Evolutionary conservation across 2,888 invertebrate species (phyloP).

Genomic region (Dynastes hyllus): DNA sequence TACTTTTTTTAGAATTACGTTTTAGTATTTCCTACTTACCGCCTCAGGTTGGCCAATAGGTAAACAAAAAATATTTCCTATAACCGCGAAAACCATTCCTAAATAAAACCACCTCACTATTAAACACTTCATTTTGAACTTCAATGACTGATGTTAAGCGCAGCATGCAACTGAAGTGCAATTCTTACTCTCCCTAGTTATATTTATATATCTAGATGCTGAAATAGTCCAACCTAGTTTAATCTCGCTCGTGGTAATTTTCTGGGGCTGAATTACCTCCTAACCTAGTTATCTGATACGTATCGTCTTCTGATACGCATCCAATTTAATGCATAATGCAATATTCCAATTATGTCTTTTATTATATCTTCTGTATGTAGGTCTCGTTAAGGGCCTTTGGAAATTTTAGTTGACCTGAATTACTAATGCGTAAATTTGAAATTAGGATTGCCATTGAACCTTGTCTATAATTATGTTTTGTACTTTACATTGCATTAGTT

Average conservation of each 20-base stretch:
- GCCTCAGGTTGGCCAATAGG: constrained; percentile 59
- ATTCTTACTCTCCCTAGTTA: constrained; percentile 34
- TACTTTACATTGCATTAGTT: background rate
- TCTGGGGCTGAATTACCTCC: constrained; percentile 48
- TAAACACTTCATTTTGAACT: constrained; percentile 29
- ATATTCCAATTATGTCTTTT: constrained; percentile 45
- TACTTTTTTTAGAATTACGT: background rate
- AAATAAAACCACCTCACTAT: constrained; percentile 45
- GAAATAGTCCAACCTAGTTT: constrained; percentile 50
- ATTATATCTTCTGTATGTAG: constrained; percentile 46
- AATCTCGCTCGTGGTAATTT: constrained; percentile 40
- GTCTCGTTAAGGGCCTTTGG: constrained; percentile 38
- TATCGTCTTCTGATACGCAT: constrained; percentile 33
- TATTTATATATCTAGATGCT: constrained; percentile 45
- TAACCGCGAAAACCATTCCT: constrained; percentile 35
- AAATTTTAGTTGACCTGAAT: constrained; percentile 48
- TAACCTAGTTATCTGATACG: constrained; percentile 48
- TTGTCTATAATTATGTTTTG: constrained; percentile 4
- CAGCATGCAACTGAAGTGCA: constrained; percentile 46
- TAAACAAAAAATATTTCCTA: constrained; percentile 44
- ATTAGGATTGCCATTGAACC: constrained; percentile 25
- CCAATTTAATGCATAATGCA: constrained; percentile 45
- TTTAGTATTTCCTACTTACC: constrained; percentile 53
- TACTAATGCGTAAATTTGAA: constrained; percentile 22
- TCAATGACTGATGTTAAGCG: background rate